Evolutionary conservation across 2,113 vertebrate species (phyloP).

Genomic region (Nothobranchius kuhntae): DNA sequence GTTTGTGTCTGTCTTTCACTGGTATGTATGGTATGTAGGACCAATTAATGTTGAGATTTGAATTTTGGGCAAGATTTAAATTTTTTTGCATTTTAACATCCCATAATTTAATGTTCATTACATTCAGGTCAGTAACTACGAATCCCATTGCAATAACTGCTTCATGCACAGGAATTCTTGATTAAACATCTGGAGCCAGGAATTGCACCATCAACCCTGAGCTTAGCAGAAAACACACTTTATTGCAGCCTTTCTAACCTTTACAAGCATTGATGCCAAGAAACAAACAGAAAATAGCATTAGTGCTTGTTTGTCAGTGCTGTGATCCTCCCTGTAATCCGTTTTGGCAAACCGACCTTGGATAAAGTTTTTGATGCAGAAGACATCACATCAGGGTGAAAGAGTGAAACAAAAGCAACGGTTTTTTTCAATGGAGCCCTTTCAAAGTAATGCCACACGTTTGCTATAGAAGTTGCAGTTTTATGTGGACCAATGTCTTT

Average conservation of each 20-base stretch:
- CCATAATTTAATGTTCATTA: neutral
- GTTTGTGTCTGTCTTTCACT: no score
- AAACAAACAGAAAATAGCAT: neutral
- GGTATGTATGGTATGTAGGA: no score
- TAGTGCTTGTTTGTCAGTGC: slow-evolving; percentile 2
- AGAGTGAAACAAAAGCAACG: slow-evolving; percentile 12
- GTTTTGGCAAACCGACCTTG: slow-evolving; percentile 14
- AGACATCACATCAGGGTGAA: slow-evolving; percentile 1
- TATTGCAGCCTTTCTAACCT: neutral
- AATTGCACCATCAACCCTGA: neutral
- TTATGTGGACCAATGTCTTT: slow-evolving; percentile 6
- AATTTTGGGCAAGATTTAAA: neutral
- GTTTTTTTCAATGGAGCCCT: neutral
- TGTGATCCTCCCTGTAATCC: slow-evolving; percentile 1
- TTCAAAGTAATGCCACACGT: slow-evolving; percentile 33
- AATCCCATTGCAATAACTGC: neutral
- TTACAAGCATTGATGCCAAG: neutral
- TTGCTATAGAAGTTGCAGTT: neutral
- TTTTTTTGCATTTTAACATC: neutral
- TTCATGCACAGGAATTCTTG: neutral
- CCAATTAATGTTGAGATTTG: no score
- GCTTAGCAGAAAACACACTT: neutral
- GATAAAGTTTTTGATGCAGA: slow-evolving; percentile 12
- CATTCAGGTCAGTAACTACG: neutral
- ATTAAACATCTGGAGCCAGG: neutral